Evolutionary conservation across 92 coral and sea anemone genomes (phyloP), one percentile per base, ranked within the genome.

Genomic region (Parazoanthus atlanticus): DNA sequence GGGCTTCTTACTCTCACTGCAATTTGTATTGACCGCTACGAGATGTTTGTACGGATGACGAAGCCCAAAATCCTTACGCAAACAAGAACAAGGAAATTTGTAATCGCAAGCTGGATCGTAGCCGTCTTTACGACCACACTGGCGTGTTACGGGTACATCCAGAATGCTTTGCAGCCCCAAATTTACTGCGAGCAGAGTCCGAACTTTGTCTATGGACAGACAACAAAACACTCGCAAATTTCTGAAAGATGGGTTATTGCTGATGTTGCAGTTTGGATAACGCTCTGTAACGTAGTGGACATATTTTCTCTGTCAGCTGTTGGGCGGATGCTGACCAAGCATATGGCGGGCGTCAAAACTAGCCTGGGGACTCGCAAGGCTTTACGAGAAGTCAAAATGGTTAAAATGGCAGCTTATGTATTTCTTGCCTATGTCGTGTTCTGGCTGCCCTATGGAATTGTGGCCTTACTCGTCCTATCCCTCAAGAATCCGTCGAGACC

Each of bases 31-130:
- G 87, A 84, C 79, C 87, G 87, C 67, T 84, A 84, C 21, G 87
- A 84, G 79, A 84, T 84, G 40, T 84, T 84, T 10, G 87, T 84
- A 5, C 65, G 87, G 67, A 84, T 84, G 87, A 84, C 87, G n/a
- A 70, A 84, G 32, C 28, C 66, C 2, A 84, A 84, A 32, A 26
- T 69, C 54, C 87, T 84, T 28, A 84, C 87, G 28, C 70, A 28
- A 84, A 40, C 40, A 30, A 43, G 78, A 41, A 54, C 87, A 43
- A 84, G 30, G 78, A 84, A 46, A 67, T 65, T 84, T 28, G 78
- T 84, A 29, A 43, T 84, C 26, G 30, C n/a, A 69, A 69, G 65
- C 17, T 84, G 87, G 87, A 46, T 70, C 28, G 40, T 70, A 26
- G 87, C 87, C 28, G 47, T 70, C 74, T 28, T 84, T 16, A 84